A percentile compares a stretch with the other conserved stretches of the same genome.
phyloP scores from a whole-genome alignment of 1,140 invertebrate species.

The Sinonovacula constricta region DNA sequence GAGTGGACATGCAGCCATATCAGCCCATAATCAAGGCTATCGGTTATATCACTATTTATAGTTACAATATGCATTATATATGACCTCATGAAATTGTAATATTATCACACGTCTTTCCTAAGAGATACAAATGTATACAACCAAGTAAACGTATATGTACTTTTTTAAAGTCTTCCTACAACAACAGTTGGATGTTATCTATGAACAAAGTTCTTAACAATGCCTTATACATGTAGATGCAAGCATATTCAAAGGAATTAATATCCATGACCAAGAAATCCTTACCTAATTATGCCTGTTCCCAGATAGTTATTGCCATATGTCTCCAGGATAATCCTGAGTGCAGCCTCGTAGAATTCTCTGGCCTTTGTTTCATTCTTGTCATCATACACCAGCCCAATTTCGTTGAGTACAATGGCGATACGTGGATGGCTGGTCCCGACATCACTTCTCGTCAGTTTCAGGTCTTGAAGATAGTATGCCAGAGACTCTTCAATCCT shows the following conservation, averaged over 20 bases:
- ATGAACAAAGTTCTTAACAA: not conserved
- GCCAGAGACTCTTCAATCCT: constrained; percentile 62
- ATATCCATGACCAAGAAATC: too few species aligned
- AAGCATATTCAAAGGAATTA: too few species aligned
- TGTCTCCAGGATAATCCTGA: constrained; percentile 56
- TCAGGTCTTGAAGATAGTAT: constrained; percentile 64
- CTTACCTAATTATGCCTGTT: constrained; percentile 61
- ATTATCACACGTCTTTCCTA: too few species aligned
- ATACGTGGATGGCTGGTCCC: constrained; percentile 60
- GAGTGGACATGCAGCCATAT: too few species aligned
- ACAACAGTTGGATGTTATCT: too few species aligned
- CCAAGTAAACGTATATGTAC: too few species aligned
- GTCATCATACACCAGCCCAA: constrained; percentile 68
- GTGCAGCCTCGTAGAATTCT: constrained; percentile 59
- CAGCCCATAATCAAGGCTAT: too few species aligned
- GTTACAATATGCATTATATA: too few species aligned
- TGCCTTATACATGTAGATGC: not conserved
- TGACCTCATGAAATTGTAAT: too few species aligned
- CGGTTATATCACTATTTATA: too few species aligned
- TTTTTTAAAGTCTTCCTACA: too few species aligned
- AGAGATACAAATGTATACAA: too few species aligned
- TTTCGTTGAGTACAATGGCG: constrained; percentile 60
- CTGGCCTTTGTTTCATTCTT: constrained; percentile 56
- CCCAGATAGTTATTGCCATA: constrained; percentile 61
- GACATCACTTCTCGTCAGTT: constrained; percentile 62